A percentile compares a stretch with the other conserved stretches of the same genome.
Conservation (phyloP, 2,113 vertebrate genomes). For the Poicephalus gulielmi region DNA sequence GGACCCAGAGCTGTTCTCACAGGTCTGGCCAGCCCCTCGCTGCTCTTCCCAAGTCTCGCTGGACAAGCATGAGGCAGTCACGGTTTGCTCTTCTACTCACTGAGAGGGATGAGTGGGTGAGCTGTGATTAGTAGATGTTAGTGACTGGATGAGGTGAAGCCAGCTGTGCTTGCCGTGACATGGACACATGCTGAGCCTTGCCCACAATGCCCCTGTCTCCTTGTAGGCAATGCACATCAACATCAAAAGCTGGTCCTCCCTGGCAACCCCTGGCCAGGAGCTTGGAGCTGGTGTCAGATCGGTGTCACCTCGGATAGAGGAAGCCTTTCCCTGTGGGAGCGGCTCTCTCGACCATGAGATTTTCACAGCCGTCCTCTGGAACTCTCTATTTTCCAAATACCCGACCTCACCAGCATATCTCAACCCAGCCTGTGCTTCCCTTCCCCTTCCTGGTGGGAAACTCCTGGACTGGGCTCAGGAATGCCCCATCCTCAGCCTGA, state of each 20-base stretch:
- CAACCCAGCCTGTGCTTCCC: background rate
- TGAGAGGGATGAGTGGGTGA: background rate
- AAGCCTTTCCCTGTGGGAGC: fast-evolving
- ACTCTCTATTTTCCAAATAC: background rate
- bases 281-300: background rate
- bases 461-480: background rate
- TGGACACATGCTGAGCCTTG: background rate
- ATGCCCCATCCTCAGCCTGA: background rate
- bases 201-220: constrained; percentile 42
- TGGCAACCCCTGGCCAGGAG: background rate
- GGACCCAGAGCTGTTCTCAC: background rate
- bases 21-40: background rate
- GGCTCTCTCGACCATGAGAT: background rate
- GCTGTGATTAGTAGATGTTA: background rate
- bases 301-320: background rate
- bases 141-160: constrained; percentile 14
- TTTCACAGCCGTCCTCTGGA: background rate
- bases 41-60: background rate
- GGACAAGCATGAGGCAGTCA: background rate
- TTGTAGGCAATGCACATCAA: constrained; percentile 24
- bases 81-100: background rate
- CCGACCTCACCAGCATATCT: fast-evolving
- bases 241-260: background rate
- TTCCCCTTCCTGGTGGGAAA: background rate
- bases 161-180: background rate